Percentiles rank a stretch among this genome's conserved stretches.
Evolutionary conservation across 2,888 invertebrate genomes (phyloP).

Genomic region (Orchesellides sinensis): DNA sequence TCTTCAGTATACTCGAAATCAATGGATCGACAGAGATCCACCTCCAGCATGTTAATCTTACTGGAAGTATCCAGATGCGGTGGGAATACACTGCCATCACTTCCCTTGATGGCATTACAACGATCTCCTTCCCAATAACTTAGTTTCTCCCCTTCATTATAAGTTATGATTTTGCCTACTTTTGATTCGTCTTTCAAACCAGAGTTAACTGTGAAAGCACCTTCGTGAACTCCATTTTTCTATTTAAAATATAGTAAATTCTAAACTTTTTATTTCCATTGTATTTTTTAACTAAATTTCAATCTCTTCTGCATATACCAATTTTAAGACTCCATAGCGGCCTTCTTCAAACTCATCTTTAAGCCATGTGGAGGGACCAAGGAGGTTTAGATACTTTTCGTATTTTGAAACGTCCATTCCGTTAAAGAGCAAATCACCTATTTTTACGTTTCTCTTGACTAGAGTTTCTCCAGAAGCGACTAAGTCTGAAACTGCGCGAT

Average conservation of each 20-base stretch:
- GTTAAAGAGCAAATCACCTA: slow-evolving; percentile 65
- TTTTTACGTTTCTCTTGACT: slow-evolving; percentile 44
- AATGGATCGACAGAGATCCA: slow-evolving; percentile 69
- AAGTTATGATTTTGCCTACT: slow-evolving; percentile 59
- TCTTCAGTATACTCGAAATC: slow-evolving; percentile 48
- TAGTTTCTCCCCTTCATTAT: slow-evolving; percentile 33
- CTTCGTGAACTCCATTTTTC: slow-evolving; percentile 69
- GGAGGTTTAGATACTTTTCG: slow-evolving; percentile 45
- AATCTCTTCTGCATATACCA: slow-evolving; percentile 38
- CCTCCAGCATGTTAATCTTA: slow-evolving; percentile 56
- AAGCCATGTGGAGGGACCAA: slow-evolving; percentile 54
- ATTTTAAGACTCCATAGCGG: slow-evolving; percentile 54
- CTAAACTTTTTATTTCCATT: not conserved
- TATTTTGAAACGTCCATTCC: slow-evolving; percentile 66
- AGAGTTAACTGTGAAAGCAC: slow-evolving; percentile 59
- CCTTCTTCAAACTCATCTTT: slow-evolving; percentile 58
- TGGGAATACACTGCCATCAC: slow-evolving; percentile 62
- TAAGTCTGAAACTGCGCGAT: slow-evolving; percentile 53
- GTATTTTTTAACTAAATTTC: not conserved
- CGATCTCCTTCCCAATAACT: slow-evolving; percentile 59
- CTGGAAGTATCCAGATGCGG: slow-evolving; percentile 15
- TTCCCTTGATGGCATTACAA: slow-evolving; percentile 64
- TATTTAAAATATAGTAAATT: not conserved
- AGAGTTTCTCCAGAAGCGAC: slow-evolving; percentile 51
- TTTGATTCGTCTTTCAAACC: slow-evolving; percentile 47